phyloP scores from a whole-genome alignment of 2,888 invertebrate species.

The Tipula confusa region DNA sequence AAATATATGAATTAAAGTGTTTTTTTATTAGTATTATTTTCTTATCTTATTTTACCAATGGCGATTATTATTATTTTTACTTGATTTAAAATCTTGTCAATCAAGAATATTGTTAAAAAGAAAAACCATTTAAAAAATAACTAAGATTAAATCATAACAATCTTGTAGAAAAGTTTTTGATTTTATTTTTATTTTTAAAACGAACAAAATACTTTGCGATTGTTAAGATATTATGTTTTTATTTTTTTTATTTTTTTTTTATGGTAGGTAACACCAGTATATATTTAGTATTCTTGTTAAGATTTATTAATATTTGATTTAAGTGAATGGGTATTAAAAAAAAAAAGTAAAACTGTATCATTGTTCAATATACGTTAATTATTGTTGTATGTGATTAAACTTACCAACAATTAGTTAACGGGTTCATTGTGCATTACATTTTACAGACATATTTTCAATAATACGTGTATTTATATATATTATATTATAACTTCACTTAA shows the following conservation, averaged over 20 bases:
- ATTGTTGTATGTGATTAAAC: background rate
- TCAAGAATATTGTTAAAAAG: background rate
- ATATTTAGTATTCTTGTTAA: background rate
- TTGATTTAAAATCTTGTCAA: conserved; percentile 14
- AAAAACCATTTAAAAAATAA: conserved; percentile 1
- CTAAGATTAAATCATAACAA: conserved; percentile 6
- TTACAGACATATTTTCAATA: no score
- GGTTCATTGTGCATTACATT: background rate
- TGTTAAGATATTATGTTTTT: background rate
- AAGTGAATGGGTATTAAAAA: background rate
- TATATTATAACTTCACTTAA: no score
- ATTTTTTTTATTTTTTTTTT: background rate
- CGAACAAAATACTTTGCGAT: background rate
- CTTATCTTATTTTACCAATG: conserved; percentile 9
- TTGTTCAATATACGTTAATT: background rate
- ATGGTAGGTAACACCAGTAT: background rate
- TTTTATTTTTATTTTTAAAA: background rate
- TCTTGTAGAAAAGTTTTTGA: background rate
- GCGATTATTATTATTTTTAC: conserved; percentile 8
- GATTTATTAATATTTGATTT: background rate
- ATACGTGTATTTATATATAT: no score
- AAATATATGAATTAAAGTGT: background rate
- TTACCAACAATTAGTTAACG: background rate
- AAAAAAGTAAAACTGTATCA: background rate
- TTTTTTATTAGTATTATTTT: conserved; percentile 25